A percentile compares a stretch with the other conserved stretches of the same genome.
phyloP scores from a whole-genome alignment of 2,113 vertebrate genomes.

The Canis aureus region DNA sequence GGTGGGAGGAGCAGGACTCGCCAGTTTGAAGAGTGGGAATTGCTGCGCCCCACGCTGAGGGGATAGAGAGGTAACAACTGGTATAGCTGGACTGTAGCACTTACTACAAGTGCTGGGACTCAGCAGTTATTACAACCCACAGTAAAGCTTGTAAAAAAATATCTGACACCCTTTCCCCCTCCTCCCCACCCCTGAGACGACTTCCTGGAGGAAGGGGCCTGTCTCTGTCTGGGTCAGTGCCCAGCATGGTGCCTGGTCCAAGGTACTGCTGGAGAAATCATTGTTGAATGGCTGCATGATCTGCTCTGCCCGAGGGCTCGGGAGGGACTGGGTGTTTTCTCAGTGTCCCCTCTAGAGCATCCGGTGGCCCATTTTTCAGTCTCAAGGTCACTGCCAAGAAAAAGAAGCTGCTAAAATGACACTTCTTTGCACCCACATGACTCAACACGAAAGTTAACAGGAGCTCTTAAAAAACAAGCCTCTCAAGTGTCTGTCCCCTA shows the following conservation, averaged over 20 bases:
- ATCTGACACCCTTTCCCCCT: not conserved
- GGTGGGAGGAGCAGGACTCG: too few relatives aligned
- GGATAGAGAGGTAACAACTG: not conserved
- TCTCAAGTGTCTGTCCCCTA: constrained; percentile 69
- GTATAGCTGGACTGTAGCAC: not conserved
- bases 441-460: constrained; percentile 62
- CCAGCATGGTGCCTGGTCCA: not conserved
- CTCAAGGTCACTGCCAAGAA: constrained; percentile 72
- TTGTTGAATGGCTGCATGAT: not conserved
- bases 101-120: not conserved
- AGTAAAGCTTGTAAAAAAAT: not conserved
- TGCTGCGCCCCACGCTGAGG: not conserved
- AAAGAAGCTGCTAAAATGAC: constrained; percentile 68
- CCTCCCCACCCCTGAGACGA: not conserved
- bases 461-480: constrained; percentile 64
- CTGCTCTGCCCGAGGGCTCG: not conserved
- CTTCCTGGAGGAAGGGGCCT: not conserved
- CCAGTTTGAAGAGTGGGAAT: not conserved
- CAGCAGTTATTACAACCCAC: not conserved
- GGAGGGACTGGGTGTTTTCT: not conserved
- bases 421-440: constrained; percentile 61
- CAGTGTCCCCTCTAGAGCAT: constrained; percentile 14
- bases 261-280: not conserved
- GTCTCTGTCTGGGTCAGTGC: not conserved
- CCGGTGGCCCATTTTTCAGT: constrained; percentile 50